Evolutionary conservation across 2,797 vertebrate genomes (phyloP).

Genomic region (Melanotaenia maccullochi): DNA sequence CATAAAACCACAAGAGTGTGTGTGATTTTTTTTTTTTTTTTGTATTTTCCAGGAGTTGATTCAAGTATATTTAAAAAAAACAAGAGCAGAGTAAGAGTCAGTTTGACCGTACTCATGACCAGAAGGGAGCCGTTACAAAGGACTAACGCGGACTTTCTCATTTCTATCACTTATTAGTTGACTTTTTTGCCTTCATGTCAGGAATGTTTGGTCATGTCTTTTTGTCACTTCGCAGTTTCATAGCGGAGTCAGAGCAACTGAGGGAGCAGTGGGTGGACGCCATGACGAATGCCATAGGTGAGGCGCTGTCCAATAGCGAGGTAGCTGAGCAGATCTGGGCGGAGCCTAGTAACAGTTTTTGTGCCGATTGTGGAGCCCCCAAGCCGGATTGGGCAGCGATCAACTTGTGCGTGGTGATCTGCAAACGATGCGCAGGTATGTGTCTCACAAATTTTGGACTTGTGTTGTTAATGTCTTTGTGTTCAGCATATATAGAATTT

Average conservation of each 20-base stretch:
- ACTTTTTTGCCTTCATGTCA: constrained; percentile 37
- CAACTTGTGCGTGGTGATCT: constrained; percentile 94
- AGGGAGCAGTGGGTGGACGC: constrained; percentile 92
- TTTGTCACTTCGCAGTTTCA: constrained; percentile 83
- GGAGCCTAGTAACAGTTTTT: constrained; percentile 85
- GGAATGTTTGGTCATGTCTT: constrained; percentile 20
- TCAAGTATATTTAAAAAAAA: constrained; percentile 43
- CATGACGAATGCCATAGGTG: constrained; percentile 88
- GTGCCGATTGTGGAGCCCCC: constrained; percentile 87
- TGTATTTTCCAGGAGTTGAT: constrained; percentile 49
- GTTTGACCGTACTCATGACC: neutral
- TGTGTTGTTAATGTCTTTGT: constrained; percentile 72
- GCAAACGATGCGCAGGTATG: constrained; percentile 92
- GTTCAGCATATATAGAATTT: neutral
- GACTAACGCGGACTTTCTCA: neutral
- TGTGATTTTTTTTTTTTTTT: neutral
- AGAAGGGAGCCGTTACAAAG: neutral
- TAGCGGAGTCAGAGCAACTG: constrained; percentile 87
- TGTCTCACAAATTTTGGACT: constrained; percentile 5
- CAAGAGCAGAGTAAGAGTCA: constrained; percentile 27
- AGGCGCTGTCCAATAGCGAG: constrained; percentile 91
- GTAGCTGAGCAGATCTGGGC: constrained; percentile 90
- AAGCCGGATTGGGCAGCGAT: constrained; percentile 94
- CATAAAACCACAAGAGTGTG: constrained; percentile 1
- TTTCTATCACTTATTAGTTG: neutral